A percentile compares a stretch with the other conserved stretches of the same genome.
These are phyloP conservation scores for Sebastes taczanowskii DNA, from an alignment of 2,797 vertebrate species.

Conservation along the genomic window DNA sequence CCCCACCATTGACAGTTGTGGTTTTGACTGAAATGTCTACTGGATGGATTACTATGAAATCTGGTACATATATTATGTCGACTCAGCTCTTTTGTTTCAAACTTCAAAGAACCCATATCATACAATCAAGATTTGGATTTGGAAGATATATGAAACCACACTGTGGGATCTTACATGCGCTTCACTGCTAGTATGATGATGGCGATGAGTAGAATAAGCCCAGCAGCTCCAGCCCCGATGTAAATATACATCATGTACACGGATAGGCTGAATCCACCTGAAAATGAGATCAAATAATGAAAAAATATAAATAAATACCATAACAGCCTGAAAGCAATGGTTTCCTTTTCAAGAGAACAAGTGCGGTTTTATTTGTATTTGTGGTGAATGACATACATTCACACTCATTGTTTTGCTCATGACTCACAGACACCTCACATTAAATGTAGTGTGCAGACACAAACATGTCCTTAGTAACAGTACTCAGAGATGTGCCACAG, in stretches of 20 bases:
- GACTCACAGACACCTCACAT: background rate
- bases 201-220: constrained; percentile 58
- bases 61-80: background rate
- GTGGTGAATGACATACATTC: background rate
- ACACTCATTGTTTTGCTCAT: background rate
- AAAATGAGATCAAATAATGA: background rate
- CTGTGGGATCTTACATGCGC: constrained; percentile 63
- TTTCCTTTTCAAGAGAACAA: rapidly evolving
- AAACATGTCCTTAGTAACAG: background rate
- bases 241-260: constrained; percentile 76
- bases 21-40: background rate
- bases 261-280: constrained; percentile 68
- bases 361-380: background rate
- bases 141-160: background rate
- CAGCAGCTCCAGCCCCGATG: constrained; percentile 67
- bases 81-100: background rate
- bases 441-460: background rate
- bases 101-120: background rate
- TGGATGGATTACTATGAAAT: background rate
- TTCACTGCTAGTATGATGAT: constrained; percentile 61
- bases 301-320: background rate
- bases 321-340: background rate
- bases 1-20: background rate
- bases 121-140: background rate
- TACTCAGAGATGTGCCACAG: background rate